These are phyloP conservation scores for Diplolepis rosae DNA, from an alignment of 2,888 invertebrate genomes.

Conservation along the genomic window DNA sequence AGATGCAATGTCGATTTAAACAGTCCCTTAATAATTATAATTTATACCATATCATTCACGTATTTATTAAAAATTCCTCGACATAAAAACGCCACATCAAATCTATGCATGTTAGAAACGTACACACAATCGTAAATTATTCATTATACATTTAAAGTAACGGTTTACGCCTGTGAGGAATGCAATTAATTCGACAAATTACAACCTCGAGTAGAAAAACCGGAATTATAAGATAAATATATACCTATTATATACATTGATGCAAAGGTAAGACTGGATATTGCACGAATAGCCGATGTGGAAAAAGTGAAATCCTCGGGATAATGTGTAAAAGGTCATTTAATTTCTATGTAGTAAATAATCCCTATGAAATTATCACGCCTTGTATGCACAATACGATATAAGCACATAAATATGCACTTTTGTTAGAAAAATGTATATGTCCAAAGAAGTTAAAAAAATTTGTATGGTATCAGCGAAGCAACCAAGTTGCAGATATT, in stretches of 20 bases:
- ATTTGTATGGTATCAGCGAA: too few species aligned
- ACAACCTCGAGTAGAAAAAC: conserved; percentile 6
- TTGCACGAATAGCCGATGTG: neutral
- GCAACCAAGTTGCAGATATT: neutral
- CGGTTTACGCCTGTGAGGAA: neutral
- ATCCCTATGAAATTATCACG: neutral
- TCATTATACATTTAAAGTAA: conserved; percentile 22
- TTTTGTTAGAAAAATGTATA: too few species aligned
- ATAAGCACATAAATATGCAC: too few species aligned
- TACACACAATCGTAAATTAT: conserved; percentile 16
- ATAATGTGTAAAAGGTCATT: conserved; percentile 14
- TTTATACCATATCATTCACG: conserved; percentile 2
- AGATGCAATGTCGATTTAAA: neutral
- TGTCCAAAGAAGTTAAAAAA: too few species aligned
- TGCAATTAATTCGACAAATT: conserved; percentile 31
- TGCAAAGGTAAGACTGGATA: neutral
- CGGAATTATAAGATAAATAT: conserved; percentile 3
- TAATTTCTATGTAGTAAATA: neutral
- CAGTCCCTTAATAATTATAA: conserved; percentile 11
- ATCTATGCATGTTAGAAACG: conserved; percentile 21
- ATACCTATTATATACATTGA: neutral
- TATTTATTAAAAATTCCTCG: conserved; percentile 13
- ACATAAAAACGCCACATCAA: conserved; percentile 19
- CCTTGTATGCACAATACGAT: too few species aligned
- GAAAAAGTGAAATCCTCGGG: neutral